Evolutionary conservation across 2,797 vertebrate genomes (phyloP), one percentile per base, ranked within the genome.

Genomic region (Gymnopithys bicolor): DNA sequence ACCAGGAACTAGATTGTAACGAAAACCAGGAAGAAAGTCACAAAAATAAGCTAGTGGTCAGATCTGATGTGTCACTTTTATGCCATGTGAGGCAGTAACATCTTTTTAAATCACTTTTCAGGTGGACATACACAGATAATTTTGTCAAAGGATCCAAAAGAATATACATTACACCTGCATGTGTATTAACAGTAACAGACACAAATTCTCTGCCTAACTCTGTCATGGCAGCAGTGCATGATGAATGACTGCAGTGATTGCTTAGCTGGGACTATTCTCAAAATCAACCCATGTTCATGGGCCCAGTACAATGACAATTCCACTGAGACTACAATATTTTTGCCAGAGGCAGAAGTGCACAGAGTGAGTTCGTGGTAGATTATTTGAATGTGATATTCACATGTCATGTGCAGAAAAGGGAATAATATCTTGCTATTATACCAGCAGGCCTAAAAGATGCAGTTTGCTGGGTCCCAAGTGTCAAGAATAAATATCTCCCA

Each of bases 401-500:
- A 0, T 68, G 63, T 28, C 70, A 39, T 27, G 22, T 28, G 66
- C 71, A 85, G 84, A 67, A 85, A 83, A 83, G 53, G 49, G 37
- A 91, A 19, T 39, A 66, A 19, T 64, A 78, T 53, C 60, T 89
- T 37, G 1, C 45, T 83, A 8, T 91, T 68, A 56, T 8, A 92
- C 78, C 93, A 92, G 84, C 76, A 91, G 46, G 30, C 37, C 94
- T 83, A n/a, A 75, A 63, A 89, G 76, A 92, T 75, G 69, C 37
- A 87, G 82, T 3, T 5, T 69, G 55, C 83, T 70, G 46, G 35
- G 66, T 95, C 83, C 69, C 90, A 48, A 76, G 62, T 52, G 87
- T 43, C 80, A 70, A 63, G 51, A 82, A 84, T 88, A 95, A 95
- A 93, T 78, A 59, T 17, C 46, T 81, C 88, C 91, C 88, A 28